Evolutionary conservation across 2,113 vertebrate genomes (phyloP).

Genomic region (Atrichornis clamosus): DNA sequence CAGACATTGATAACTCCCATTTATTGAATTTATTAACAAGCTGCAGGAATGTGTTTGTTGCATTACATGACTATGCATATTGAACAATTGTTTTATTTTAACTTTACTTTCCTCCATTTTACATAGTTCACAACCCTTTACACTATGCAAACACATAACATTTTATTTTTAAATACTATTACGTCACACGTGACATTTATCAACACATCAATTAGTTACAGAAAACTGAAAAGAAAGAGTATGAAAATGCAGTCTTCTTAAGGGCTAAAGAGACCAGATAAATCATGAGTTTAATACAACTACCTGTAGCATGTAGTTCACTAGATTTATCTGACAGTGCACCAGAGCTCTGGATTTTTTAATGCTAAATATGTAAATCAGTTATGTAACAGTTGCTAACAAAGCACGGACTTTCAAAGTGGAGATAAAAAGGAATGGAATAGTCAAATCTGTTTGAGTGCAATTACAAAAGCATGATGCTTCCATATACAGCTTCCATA

Average conservation of each 20-base stretch:
- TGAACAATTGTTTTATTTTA: neutral
- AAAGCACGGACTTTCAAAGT: neutral
- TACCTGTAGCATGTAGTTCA: neutral
- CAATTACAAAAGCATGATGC: neutral
- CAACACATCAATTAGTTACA: neutral
- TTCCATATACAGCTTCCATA: neutral
- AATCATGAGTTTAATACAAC: neutral
- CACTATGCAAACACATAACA: neutral
- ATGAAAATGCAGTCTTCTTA: neutral
- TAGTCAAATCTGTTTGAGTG: neutral
- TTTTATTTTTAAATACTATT: neutral
- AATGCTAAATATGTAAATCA: neutral
- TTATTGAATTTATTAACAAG: slow-evolving; percentile 50
- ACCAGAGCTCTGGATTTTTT: neutral
- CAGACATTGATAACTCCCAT: slow-evolving; percentile 27
- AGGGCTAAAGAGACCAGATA: neutral
- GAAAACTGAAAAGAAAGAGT: neutral
- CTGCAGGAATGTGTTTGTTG: slow-evolving; percentile 11
- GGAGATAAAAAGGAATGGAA: neutral
- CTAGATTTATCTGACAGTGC: neutral
- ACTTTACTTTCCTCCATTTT: neutral
- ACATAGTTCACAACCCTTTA: neutral
- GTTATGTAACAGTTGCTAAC: neutral
- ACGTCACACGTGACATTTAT: neutral
- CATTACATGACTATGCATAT: slow-evolving; percentile 2